Evolutionary conservation across 1,140 invertebrate species (phyloP), one percentile per base, ranked within the genome.

Genomic region (Caenorhabditis inopinata): DNA sequence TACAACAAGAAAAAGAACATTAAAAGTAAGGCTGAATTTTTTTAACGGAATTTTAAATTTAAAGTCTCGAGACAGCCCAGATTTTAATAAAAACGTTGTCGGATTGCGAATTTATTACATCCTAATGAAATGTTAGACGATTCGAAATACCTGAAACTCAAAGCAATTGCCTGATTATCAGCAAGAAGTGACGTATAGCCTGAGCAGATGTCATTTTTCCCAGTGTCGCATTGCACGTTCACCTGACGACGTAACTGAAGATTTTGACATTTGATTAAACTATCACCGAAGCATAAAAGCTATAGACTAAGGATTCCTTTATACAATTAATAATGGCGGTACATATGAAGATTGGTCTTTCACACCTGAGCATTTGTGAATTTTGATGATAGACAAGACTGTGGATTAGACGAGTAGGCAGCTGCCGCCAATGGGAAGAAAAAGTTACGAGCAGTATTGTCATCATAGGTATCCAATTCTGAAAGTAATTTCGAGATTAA

Each of bases 371-470:
- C 82, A 58, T 85, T 85, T 23, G 25, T 48, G 29, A 86, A 85
- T 29, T 76, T 58, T 4, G 29, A 58, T 1, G 35, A 75, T 32
- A 85, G 74, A 75, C 84, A 85, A 7, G 11, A 25, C 35, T 82
- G 27, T 14, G 84, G 85, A 53, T 81, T 29, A 9, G 79, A 51
- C 9, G 82, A 76, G 51, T 85, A 85, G 7, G 84, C 85, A 7
- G 84, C 84, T 18, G 84, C 83, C 7, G 82, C 48, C 29, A 85
- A 38, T 11, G 84, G 85, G 14, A 85, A 58, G 74, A 86, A 83
- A 32, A 27, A 75, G 25, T 77, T 73, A 35, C 84, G 29, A 18
- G 84, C 82, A 49, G 82, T 48, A 27, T 18, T 49, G 49, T 85
- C 84, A 38, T 62, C 58, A 35, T 85, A 85, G 0, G 53, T 58